Base-by-base conservation (phyloP, 2,113 vertebrate genomes). In the Hystrix cristata region DNA sequence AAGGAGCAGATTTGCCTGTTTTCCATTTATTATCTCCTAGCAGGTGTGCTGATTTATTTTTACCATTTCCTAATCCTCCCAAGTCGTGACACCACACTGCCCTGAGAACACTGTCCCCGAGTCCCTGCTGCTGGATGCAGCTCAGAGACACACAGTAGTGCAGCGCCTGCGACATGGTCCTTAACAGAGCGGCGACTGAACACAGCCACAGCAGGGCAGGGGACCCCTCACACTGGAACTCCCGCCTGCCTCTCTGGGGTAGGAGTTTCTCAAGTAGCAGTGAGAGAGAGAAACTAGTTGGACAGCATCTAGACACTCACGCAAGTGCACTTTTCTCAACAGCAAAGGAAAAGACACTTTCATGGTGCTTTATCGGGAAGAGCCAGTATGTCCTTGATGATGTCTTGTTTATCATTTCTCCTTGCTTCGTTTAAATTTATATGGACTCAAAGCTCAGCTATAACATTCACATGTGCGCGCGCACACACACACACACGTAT, bases 371-470 rank as follows among this genome's bases (percentile, higher is more conserved):
- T 43, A 16, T 34, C 15, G 76, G 43, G 21, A 65, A 82, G 12
- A 91, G 38, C 5, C 74, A 48, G 38, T 67, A 23, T 60, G 34
- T 53, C 13, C 1, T 79, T 64, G 48, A n/a, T 65, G 14, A 25
- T 88, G 25, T 60, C 62, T 71, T 60, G 34, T 71, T 82, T 94
- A 64, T 60, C 31, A 19, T 86, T 34, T 79, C 23, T 79, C 53
- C 71, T 91, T 81, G 53, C 25, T 69, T 96, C 87, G 43, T 90
- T 85, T 23, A n/a, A 51, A 76, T 91, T 88, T 67, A 57, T n/a
- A 34, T 34, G 51, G 48, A 88, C 29, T 89, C 64, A 71, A 55
- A 64, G 1, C 46, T 87, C 43, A 67, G 3, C 29, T 34, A 1
- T 72, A 38, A n/a, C 38, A 16, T 25, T 31, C 27, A 82, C 59